These are phyloP conservation scores for Mormyrops boulengeri DNA, from an alignment of 2,797 vertebrate species.

Conservation along the genomic window DNA sequence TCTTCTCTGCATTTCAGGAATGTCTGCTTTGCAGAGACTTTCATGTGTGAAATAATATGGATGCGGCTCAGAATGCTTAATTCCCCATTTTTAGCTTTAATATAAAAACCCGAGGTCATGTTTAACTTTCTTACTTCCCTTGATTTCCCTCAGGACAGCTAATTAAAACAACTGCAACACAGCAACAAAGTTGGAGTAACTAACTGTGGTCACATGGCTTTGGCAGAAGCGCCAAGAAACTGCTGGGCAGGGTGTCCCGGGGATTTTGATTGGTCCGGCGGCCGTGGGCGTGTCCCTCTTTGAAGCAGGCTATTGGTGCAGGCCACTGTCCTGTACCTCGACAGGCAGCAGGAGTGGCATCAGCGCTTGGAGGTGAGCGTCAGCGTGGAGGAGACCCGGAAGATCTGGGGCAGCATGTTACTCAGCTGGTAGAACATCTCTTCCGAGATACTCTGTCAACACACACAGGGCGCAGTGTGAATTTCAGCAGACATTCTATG, in stretches of 20 bases:
- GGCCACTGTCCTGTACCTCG: not conserved
- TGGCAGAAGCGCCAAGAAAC: not conserved
- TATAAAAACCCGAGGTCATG: not conserved
- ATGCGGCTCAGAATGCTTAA: not conserved
- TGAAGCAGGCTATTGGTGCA: conserved; percentile 16
- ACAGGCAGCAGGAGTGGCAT: conserved; percentile 9
- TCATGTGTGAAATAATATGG: not conserved
- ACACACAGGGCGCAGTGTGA: not conserved
- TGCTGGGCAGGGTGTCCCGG: not conserved
- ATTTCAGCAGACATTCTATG: not conserved
- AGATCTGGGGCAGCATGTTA: conserved; percentile 98
- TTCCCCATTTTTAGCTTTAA: not conserved
- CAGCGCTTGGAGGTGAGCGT: conserved; percentile 92
- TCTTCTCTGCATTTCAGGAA: not conserved
- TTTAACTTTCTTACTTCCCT: not conserved
- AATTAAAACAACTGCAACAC: not conserved
- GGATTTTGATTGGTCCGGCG: not conserved
- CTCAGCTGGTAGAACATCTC: conserved; percentile 83
- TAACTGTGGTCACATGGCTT: not conserved
- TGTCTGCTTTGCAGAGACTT: not conserved
- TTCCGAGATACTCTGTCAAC: conserved; percentile 57
- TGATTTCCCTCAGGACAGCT: not conserved
- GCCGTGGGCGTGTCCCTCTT: conserved; percentile 14
- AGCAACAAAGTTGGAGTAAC: not conserved
- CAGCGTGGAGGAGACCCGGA: conserved; percentile 89